Base-by-base conservation (phyloP, 1,140 invertebrate species). In the Meloidogyne exigua region DNA sequence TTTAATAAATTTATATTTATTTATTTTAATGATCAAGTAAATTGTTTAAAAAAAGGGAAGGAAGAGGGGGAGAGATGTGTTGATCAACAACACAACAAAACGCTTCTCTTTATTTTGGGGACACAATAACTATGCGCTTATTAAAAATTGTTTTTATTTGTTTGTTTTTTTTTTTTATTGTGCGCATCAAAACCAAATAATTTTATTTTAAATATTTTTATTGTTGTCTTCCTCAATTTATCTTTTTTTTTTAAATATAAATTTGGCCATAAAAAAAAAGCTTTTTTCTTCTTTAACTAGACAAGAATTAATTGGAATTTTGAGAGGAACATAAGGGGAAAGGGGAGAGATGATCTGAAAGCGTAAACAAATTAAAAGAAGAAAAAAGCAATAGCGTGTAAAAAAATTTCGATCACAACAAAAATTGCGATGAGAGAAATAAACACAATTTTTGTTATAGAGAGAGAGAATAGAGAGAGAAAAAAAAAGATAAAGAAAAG, bases 261-360 rank as follows among this genome's bases (percentile, higher is more conserved):
- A 15, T 57, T 57, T 57, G 49, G 49, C 49, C 49, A 57, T 57
- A 57, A 57, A 57, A 57, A 57, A 57, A 57, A 57, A 12, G 4
- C 13, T n/a, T 49, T 49, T 49, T 49, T n/a, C n/a, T n/a, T n/a
- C n/a, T n/a, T 49, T 49, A 11, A 18, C 7, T 57, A 57, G 49
- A 57, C 49, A 57, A n/a, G 49, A 57, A 57, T n/a, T n/a, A 49
- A 57, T 57, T 57, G 49, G 49, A 57, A 57, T 57, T 57, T 57
- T 57, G 7, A 57, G 49, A n/a, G 49, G 49, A 57, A 57, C 49
- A 57, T n/a, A n/a, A 15, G 11, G 3, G 15, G 15, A 7, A 10
- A 49, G 18, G 4, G 44, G 15, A 49, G 15, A 49, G 44, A 57
- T 57, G 49, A 57, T 57, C 49, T 57, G 49, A 57, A n/a, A n/a